Evolutionary conservation across 2,113 vertebrate genomes (phyloP), one percentile per base, ranked within the genome.

Genomic region (Channa maculata): DNA sequence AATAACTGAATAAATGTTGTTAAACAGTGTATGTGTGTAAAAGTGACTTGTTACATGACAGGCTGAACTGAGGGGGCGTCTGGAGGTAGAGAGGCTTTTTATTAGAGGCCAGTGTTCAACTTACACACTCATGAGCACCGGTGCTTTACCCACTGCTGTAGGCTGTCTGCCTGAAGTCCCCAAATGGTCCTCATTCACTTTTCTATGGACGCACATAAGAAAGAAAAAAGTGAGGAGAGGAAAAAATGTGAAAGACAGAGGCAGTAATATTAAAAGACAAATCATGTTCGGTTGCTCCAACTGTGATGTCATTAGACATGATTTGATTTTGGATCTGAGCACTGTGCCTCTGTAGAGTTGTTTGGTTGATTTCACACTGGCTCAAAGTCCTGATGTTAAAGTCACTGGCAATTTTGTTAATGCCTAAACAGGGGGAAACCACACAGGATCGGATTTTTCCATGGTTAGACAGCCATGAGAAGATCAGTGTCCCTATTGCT

Each of bases 31-130:
- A 83, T 80, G 77, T 72, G 85, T 85, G 80, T 86, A 77, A 82
- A 86, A 82, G 79, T 85, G 83, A 85, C 79, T 77, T 67, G 68
- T 84, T 83, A 75, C 75, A 76, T 86, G 74, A 76, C 59, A 59
- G 39, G 33, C 13, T 52, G 75, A 54, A 69, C 71, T 59, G 76
- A 82, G 85, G 69, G 71, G 85, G 87, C 2, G 86, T 75, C 43
- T 5, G 10, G 67, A 62, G 36, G 44, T 8, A 72, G 65, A 59
- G 38, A 80, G 59, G 43, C 65, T 65, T 76, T 83, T 24, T 39
- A 84, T 84, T 59, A n/a, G 51, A 83, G 74, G 72, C 61, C 71
- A 64, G 33, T 8, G 51, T 71, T 76, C 68, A 67, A 61, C 66
- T 85, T 62, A 13, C 76, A 73, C 65, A 74, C 46, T 82, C 86